Evolutionary conservation across 2,888 invertebrate genomes (phyloP), one percentile per base, ranked within the genome.

Genomic region (Microdon myrmicae): DNA sequence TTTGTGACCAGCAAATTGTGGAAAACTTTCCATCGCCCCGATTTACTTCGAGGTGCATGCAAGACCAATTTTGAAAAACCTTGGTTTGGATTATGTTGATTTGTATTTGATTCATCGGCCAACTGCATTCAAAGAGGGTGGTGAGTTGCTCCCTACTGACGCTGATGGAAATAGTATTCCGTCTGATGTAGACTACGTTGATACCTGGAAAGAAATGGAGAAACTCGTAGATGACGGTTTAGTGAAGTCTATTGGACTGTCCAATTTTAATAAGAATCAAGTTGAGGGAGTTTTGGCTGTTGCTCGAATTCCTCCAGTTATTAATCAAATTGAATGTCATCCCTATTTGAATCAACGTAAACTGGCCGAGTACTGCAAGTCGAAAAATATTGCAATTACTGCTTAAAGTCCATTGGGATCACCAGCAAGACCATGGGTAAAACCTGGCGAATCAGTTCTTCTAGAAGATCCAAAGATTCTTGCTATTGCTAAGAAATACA

Each of bases 101-200:
- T 82, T 96, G 25, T 96, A 94, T 74, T 83, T 96, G 5, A 90
- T 96, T 25, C 96, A 96, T 77, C 96, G 95, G 94, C 96, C 96
- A 1, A 85, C 90, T 74, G 93, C 85, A 0, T 93, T 89, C 73
- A 86, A 90, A 83, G 91, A 90, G 84, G 90, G 88, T 72, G 84
- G 79, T 0, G 82, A 82, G 0, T 76, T 86, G 0, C 85, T 87
- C 76, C 90, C 90, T 0, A 75, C 73, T 0, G 83, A 85, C 69
- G 84, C 81, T 0, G 73, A 83, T 12, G 89, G 86, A 2, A 85
- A 87, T 68, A 81, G 85, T 10, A 71, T 82, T 8, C 86, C 79
- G 73, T 86, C 86, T 0, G 86, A 89, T 41, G 86, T 85, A 2
- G 90, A 91, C 76, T 90, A 85, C 70, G 73, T 89, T 9, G 92